phyloP scores from a whole-genome alignment of 2,888 invertebrate species.

The Andrena praecox region DNA sequence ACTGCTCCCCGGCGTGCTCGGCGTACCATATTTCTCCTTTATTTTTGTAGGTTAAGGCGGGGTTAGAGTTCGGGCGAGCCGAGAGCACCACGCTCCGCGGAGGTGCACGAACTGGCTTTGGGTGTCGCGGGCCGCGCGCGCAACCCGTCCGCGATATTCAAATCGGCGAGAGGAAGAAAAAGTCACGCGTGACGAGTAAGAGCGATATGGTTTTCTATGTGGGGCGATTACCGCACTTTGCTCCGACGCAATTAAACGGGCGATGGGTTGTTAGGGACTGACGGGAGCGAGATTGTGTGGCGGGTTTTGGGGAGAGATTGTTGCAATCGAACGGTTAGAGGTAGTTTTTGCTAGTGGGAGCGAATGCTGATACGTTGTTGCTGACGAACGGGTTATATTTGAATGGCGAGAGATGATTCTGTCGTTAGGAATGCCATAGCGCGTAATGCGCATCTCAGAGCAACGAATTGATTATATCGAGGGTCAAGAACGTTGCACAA shows the following conservation, averaged over 20 bases:
- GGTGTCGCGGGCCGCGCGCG: constrained; percentile 21
- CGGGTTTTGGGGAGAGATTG: too few relatives aligned
- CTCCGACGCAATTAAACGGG: background rate
- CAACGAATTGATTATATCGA: too few relatives aligned
- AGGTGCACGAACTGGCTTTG: constrained; percentile 46
- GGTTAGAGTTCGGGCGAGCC: constrained; percentile 58
- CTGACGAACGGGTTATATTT: too few relatives aligned
- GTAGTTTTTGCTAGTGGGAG: too few relatives aligned
- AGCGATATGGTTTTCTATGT: background rate
- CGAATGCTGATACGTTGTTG: too few relatives aligned
- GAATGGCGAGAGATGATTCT: too few relatives aligned
- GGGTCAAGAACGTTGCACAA: too few relatives aligned
- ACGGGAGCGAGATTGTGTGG: too few relatives aligned
- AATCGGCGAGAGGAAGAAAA: constrained; percentile 28
- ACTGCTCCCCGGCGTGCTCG: constrained; percentile 51
- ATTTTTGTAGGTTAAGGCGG: constrained; percentile 67
- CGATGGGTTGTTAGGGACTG: too few relatives aligned
- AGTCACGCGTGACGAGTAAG: background rate
- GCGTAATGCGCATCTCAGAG: too few relatives aligned
- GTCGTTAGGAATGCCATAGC: too few relatives aligned
- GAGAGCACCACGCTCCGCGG: constrained; percentile 53
- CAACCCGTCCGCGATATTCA: constrained; percentile 34
- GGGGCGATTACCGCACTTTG: background rate
- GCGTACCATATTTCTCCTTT: constrained; percentile 64
- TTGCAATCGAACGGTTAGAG: too few relatives aligned